These are phyloP conservation scores for Halocynthia aurantium DNA, from an alignment of 23 tunicate genomes.

Conservation along the genomic window DNA sequence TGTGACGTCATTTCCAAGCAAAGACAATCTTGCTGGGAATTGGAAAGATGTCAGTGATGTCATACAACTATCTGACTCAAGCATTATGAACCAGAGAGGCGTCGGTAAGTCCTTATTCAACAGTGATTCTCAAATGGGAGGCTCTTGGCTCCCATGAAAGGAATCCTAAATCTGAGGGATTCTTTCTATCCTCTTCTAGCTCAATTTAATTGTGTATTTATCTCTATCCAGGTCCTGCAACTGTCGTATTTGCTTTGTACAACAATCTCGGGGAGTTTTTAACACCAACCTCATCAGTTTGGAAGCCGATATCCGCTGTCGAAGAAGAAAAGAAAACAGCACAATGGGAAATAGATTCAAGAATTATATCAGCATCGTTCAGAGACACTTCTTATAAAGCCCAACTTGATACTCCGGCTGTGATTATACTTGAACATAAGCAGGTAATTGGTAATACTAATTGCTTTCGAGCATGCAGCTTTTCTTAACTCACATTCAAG, in stretches of 20 bases:
- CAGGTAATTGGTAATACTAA: slow-evolving; percentile 27
- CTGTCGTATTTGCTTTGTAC: slow-evolving; percentile 38
- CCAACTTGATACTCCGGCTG: slow-evolving; percentile 29
- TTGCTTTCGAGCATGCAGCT: neutral
- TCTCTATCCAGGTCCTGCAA: slow-evolving; percentile 20
- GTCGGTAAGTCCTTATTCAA: neutral
- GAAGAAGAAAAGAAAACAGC: neutral
- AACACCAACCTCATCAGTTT: slow-evolving; percentile 5
- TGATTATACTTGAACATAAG: slow-evolving; percentile 32
- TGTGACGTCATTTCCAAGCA: slow-evolving; percentile 22
- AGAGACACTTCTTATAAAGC: slow-evolving; percentile 18
- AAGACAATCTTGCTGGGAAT: neutral
- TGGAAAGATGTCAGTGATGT: slow-evolving; percentile 2
- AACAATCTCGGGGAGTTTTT: slow-evolving; percentile 45
- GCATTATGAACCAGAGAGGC: slow-evolving; percentile 7
- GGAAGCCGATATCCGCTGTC: too few species aligned
- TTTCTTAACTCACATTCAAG: too few species aligned
- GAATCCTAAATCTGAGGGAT: too few species aligned
- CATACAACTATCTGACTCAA: neutral
- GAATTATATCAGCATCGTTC: slow-evolving; percentile 52
- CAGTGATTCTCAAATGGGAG: neutral
- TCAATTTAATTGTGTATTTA: neutral
- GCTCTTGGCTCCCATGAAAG: too few species aligned
- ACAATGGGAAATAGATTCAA: slow-evolving; percentile 52
- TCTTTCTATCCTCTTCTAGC: too few species aligned